Conservation (phyloP, 2,113 vertebrate species). For the Cyphomyrus discorhynchus region DNA sequence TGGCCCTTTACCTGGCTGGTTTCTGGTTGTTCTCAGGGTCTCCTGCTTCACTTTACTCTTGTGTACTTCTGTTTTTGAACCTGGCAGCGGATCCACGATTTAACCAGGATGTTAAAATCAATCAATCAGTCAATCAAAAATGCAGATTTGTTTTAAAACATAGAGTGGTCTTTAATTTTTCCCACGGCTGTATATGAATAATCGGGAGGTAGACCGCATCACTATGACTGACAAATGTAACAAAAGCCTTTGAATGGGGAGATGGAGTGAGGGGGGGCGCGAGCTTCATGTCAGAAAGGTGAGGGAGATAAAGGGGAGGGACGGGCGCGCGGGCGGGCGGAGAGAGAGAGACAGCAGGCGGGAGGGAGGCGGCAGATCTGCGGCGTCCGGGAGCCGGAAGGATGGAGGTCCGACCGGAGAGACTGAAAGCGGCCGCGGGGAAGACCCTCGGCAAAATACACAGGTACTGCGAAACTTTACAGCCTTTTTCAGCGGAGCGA, state of each 20-base stretch:
- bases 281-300: not conserved
- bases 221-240: not conserved
- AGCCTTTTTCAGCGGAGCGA: not conserved
- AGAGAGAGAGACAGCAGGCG: constrained; percentile 28
- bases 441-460: constrained; percentile 67
- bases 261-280: not conserved
- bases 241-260: not conserved
- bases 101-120: too few species aligned
- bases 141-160: too few species aligned
- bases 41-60: too few species aligned
- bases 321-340: constrained; percentile 27
- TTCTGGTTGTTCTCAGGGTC: too few species aligned
- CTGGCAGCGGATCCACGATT: too few species aligned
- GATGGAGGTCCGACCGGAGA: constrained; percentile 71
- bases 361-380: constrained; percentile 55
- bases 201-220: not conserved
- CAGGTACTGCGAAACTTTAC: constrained; percentile 49
- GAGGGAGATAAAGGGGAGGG: constrained; percentile 12
- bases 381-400: constrained; percentile 56
- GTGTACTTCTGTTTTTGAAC: too few species aligned
- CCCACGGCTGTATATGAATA: not conserved
- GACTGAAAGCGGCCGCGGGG: constrained; percentile 62
- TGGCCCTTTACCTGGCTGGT: too few species aligned
- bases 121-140: too few species aligned
- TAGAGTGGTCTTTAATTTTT: too few species aligned